A percentile compares a stretch with the other conserved stretches of the same genome.
Conservation (phyloP, 2,888 invertebrate genomes). For the Neoitamus cyanurus region DNA sequence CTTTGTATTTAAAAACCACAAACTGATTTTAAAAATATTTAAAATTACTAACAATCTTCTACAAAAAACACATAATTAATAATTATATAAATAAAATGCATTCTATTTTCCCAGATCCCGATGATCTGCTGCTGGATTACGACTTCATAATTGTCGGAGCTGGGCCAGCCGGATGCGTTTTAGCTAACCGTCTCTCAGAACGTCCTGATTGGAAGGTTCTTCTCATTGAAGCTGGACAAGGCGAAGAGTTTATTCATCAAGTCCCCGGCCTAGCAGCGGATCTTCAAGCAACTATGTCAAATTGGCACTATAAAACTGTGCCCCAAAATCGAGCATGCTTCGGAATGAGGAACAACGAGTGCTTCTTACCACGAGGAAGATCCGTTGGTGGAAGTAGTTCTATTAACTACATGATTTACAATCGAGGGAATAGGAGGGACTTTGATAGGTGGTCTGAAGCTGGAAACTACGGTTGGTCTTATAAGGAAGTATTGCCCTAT, state of each 20-base stretch:
- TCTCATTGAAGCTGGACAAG: constrained; percentile 68
- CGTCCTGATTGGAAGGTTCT: constrained; percentile 67
- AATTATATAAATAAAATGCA: too few species aligned
- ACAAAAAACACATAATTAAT: too few species aligned
- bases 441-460: constrained; percentile 76
- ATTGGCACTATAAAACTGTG: constrained; percentile 79
- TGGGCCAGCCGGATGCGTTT: constrained; percentile 79
- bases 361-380: constrained; percentile 70
- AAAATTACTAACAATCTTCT: too few species aligned
- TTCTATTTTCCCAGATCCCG: constrained; percentile 59
- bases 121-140: constrained; percentile 70
- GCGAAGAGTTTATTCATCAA: constrained; percentile 63
- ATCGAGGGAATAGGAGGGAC: constrained; percentile 77
- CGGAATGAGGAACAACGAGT: constrained; percentile 64
- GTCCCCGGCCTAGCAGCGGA: constrained; percentile 61
- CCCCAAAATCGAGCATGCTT: constrained; percentile 73
- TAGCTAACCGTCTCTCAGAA: constrained; percentile 66
- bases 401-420: constrained; percentile 78
- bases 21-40: too few species aligned
- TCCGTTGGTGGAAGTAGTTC: constrained; percentile 72
- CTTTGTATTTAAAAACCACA: too few species aligned
- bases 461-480: constrained; percentile 82
- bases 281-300: constrained; percentile 68
- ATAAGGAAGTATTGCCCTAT: constrained; percentile 71
- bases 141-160: constrained; percentile 88